Evolutionary conservation across 2,888 invertebrate genomes (phyloP), one percentile per base, ranked within the genome.

Genomic region (Philereme transversata): DNA sequence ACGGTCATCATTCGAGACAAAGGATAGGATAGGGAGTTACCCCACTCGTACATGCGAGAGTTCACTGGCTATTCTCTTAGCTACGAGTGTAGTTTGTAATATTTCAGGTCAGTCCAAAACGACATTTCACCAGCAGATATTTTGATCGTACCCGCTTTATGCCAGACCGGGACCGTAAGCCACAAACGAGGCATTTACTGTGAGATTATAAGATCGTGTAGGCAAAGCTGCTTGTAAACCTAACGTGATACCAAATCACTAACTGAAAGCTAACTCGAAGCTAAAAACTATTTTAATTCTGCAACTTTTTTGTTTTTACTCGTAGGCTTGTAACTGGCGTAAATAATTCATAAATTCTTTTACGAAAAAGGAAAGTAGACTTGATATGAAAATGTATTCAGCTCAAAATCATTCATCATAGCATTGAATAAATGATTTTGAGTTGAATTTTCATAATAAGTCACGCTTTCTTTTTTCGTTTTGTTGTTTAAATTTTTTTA

Each of bases 61-160:
- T 55, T 47, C 34, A 34, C 55, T 5, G 36, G 59, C 53, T 49
- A 53, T 58, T 48, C 11, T 44, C 48, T 58, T n/a, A 9, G 40
- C 53, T 59, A 36, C 40, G 45, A 47, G 11, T 47, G 57, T 53
- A 59, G 59, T 54, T 62, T 53, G 54, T 55, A 58, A 58, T 62
- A 48, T 58, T 55, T 62, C 62, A 53, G 68, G 70, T 69, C 64
- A 67, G 53, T 50, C 44, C 47, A 54, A 56, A 57, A 47, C 56
- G 48, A 62, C 64, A 68, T 68, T 67, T 62, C 57, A 46, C 40
- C 52, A 53, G 57, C 53, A 46, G 58, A 55, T 64, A 54, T 64
- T 68, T 60, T 61, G 62, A 57, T 63, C 56, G 53, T 54, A 51
- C 54, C 53, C 65, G 44, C 34, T 46, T n/a, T 40, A 11, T 34